phyloP scores from a whole-genome alignment of 2,797 vertebrate genomes.

The Sternotherus odoratus region DNA sequence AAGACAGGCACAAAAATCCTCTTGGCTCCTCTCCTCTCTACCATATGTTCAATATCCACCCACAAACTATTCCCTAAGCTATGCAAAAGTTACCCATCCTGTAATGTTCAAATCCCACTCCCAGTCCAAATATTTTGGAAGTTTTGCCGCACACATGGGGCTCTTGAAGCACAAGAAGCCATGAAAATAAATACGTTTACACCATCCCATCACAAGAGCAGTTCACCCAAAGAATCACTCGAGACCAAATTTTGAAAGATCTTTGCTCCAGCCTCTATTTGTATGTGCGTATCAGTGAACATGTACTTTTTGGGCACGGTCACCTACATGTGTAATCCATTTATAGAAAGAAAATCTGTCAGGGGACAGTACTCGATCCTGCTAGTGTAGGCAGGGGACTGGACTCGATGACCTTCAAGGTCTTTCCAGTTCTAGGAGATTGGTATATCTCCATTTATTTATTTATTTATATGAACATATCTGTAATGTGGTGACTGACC shows the following conservation, averaged over 20 bases:
- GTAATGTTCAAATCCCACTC: neutral
- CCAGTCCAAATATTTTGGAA: neutral
- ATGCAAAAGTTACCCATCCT: accelerated
- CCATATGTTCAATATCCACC: accelerated
- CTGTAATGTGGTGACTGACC: neutral
- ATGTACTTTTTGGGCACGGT: neutral
- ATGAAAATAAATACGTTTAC: neutral
- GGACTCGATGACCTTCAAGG: too few relatives aligned
- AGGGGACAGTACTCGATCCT: too few relatives aligned
- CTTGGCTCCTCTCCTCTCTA: neutral
- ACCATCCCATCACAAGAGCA: neutral
- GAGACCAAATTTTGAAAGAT: neutral
- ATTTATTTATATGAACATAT: neutral
- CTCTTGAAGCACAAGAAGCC: neutral
- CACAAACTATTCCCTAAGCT: neutral
- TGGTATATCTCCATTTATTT: too few relatives aligned
- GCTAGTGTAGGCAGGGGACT: too few relatives aligned
- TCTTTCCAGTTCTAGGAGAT: too few relatives aligned
- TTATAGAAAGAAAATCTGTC: too few relatives aligned
- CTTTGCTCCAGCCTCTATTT: neutral
- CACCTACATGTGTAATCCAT: neutral
- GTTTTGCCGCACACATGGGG: neutral
- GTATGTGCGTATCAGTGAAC: neutral
- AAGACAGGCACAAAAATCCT: neutral
- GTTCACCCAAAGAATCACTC: neutral